These are phyloP conservation scores for Melipona beecheii DNA, from an alignment of 2,888 invertebrate genomes.

Conservation along the genomic window DNA sequence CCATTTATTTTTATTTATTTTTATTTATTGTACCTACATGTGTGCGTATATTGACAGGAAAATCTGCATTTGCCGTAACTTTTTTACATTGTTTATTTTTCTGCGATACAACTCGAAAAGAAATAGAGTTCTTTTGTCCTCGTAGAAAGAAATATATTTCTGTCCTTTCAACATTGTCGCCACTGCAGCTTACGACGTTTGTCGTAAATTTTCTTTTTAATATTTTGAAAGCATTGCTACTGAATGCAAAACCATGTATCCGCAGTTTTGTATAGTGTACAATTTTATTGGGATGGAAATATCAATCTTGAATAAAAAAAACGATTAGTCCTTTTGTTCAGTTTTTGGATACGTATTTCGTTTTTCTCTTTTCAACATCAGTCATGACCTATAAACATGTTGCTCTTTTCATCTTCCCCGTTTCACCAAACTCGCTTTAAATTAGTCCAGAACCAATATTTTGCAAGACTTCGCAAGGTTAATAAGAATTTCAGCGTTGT, in stretches of 20 bases:
- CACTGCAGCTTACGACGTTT: not conserved
- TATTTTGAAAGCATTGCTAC: not conserved
- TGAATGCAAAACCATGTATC: not conserved
- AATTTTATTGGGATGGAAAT: not conserved
- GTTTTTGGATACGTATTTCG: not conserved
- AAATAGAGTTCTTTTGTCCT: no score
- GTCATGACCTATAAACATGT: not conserved
- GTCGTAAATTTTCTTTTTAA: not conserved
- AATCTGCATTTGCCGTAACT: no score
- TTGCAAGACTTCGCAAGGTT: not conserved
- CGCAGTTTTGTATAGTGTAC: constrained; percentile 8
- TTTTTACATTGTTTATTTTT: no score
- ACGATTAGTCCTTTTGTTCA: not conserved
- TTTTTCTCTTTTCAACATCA: not conserved
- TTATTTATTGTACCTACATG: no score
- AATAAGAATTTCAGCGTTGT: not conserved
- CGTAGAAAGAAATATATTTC: no score
- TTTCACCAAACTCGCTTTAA: not conserved
- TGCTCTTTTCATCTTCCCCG: not conserved
- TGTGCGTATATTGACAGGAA: no score
- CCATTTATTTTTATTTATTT: no score
- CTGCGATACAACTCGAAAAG: no score
- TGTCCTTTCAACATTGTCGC: no score
- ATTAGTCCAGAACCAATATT: not conserved
- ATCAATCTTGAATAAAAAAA: not conserved